Base-by-base conservation (phyloP, 2,113 vertebrate species). In the Phrynocephalus versicolor region DNA sequence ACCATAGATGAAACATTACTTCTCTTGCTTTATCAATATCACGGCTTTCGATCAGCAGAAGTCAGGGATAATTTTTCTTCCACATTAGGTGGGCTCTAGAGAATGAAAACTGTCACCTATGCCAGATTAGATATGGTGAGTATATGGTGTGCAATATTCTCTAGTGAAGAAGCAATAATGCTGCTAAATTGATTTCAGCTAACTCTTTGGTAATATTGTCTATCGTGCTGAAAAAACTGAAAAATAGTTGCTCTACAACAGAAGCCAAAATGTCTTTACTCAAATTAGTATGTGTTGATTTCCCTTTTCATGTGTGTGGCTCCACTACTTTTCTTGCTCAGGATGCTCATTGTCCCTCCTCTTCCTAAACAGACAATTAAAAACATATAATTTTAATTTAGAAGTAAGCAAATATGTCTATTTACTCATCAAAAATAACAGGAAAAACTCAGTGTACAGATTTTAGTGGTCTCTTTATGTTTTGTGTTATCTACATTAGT, bases 11-110 rank as follows among this genome's bases (percentile, higher is more conserved):
- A 67, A 71, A 41, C 51, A 57, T 41, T 6, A 1, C 57, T 37
- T 0, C 0, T 57, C 8, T 2, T 0, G 14, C 16, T 58, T n/a
- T 35, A 18, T 81, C 60, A 81, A 9, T 21, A n/a, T 79, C 30
- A 35, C 10, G 57, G 73, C 33, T 25, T 86, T 69, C 77, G 65
- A n/a, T 79, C 83, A 84, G 64, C 25, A 19, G 65, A 25, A 75
- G 55, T 73, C 70, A 62, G 39, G 79, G 35, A 27, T 16, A 77
- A 77, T 79, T 58, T 75, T 85, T 82, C 27, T 51, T 27, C 41
- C 16, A 0, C 13, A 41, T 30, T 69, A 88, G 71, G 79, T 73
- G n/a, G n/a, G 72, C 30, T 85, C 19, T 37, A 1, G 9, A 41
- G 67, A 71, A 74, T 41, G 33, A 74, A 0, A 76, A 23, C 9